Evolutionary conservation across 2,797 vertebrate species (phyloP), one percentile per base, ranked within the genome.

Genomic region (Chaunax sp.): DNA sequence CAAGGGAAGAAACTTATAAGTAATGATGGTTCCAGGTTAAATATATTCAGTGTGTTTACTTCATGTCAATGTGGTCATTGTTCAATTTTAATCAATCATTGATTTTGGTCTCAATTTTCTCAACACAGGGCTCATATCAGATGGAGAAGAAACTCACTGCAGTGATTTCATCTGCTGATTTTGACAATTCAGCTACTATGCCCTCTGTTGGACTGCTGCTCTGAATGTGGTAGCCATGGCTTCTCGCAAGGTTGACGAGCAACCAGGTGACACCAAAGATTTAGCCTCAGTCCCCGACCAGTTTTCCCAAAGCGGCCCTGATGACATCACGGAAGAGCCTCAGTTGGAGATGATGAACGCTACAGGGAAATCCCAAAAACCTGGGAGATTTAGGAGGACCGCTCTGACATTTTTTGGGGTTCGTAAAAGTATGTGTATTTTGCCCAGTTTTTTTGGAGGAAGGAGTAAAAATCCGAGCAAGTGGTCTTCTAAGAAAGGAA

Each of bases 391-490:
- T 62, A 94, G 93, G 84, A 96, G 96, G 89, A 96, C 96, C 0
- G 96, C 97, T 13, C 93, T 99, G 73, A 97, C 95, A 10, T 95
- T 99, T 61, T 99, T 99, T 5, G 95, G 97, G 13, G 96, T 97
- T 57, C 96, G 96, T 69, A 95, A 95, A 81, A 93, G 95, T 77
- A 97, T 99, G 79, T 99, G 97, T 71, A 96, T 97, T 25, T 90
- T 99, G 69, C 98, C 98, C 1, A 97, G 93, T 78, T 97, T 98
- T 80, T 98, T 99, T 20, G 94, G 96, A 4, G 95, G 96, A 40
- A 94, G 93, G 64, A 94, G 80, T 83, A 98, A 95, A 93, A 91
- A 92, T 84, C 95, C 76, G 16, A 93, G 78, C 55, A 97, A 95
- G 77, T 92, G 81, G 59, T 88, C 87, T 3, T 92, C 94, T 2